Conservation (phyloP, 2,797 vertebrate genomes). For the Sebastes nivosus region DNA sequence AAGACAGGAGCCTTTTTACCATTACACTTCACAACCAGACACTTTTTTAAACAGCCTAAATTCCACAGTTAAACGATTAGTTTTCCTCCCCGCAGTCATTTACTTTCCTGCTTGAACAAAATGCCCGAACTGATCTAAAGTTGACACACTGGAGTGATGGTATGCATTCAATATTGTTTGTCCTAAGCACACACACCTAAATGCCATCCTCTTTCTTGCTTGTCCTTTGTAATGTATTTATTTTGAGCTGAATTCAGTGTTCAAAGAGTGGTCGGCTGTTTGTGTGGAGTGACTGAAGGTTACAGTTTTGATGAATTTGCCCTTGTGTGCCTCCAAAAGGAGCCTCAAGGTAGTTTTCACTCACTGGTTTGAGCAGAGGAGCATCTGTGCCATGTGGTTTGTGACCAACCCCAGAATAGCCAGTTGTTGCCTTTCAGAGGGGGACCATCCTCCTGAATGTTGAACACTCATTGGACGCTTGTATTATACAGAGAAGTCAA, state of each 20-base stretch:
- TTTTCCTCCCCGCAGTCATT: background rate
- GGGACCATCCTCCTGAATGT: background rate
- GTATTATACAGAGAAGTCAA: background rate
- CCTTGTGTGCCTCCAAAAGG: background rate
- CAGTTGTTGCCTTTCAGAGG: background rate
- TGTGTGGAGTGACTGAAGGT: background rate
- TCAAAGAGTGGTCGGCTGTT: background rate
- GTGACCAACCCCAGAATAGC: constrained; percentile 20
- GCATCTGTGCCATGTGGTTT: constrained; percentile 28
- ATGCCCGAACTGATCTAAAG: background rate
- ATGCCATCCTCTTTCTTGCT: background rate
- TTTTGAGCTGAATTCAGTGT: background rate
- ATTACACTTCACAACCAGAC: background rate
- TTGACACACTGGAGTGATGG: background rate
- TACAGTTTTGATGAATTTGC: constrained; percentile 2
- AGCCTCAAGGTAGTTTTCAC: constrained; percentile 1
- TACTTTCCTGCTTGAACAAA: background rate
- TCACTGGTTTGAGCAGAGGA: constrained; percentile 16
- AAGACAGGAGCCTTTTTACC: background rate
- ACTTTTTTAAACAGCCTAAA: background rate
- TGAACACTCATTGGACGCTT: constrained; percentile 2
- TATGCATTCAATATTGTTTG: background rate
- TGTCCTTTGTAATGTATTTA: background rate
- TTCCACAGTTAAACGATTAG: background rate
- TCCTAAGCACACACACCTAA: background rate